Percentiles rank a stretch among this genome's conserved stretches.
Conservation (phyloP, 1,140 invertebrate species). For the Apolygus lucorum region DNA sequence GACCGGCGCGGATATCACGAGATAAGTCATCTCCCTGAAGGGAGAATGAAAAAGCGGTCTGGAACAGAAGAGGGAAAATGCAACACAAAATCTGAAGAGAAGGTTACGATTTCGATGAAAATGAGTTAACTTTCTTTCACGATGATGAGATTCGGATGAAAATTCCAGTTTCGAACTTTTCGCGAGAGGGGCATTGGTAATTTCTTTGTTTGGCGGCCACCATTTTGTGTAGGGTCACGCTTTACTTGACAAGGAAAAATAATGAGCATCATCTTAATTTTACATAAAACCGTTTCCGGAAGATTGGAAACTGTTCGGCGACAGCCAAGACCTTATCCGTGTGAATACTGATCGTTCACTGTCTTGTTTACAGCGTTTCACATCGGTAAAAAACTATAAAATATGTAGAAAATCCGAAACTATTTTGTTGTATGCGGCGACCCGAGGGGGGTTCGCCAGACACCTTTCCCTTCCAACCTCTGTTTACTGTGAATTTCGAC, state of each 20-base stretch:
- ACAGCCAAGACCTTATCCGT: no score
- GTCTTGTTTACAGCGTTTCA: not conserved
- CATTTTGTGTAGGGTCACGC: constrained; percentile 55
- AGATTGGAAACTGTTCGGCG: not conserved
- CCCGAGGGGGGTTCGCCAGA: not conserved
- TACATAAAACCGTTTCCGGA: constrained; percentile 4
- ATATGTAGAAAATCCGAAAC: constrained; percentile 1
- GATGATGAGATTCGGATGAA: no score
- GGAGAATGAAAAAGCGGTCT: no score
- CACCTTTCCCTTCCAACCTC: constrained; percentile 14
- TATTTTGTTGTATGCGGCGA: constrained; percentile 24
- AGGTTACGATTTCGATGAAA: no score
- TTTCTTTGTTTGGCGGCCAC: constrained; percentile 59
- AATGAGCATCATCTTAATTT: constrained; percentile 39
- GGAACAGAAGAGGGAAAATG: no score
- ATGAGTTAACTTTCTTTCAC: no score
- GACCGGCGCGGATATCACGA: no score
- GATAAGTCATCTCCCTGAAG: no score
- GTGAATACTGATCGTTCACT: no score
- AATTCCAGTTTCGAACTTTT: no score
- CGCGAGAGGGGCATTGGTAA: constrained; percentile 38
- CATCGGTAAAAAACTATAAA: not conserved
- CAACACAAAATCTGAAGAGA: no score
- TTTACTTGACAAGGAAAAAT: constrained; percentile 44
- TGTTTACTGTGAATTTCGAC: not conserved